Evolutionary conservation across 2,113 vertebrate species (phyloP), one percentile per base, ranked within the genome.

Genomic region (Gymnarchus niloticus): DNA sequence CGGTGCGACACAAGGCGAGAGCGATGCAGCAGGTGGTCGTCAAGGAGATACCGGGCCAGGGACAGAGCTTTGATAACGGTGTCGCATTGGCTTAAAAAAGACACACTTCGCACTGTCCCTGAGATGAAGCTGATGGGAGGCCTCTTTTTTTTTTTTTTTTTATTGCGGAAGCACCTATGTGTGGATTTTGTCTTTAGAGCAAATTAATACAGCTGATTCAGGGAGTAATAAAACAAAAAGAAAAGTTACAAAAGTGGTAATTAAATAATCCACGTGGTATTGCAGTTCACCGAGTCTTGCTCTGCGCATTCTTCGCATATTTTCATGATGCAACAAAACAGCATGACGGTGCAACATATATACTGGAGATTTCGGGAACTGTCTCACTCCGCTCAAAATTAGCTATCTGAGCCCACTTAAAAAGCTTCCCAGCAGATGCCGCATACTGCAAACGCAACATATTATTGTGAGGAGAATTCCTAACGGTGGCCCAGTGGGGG

Each of bases 401-500:
- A 46, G 54, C 49, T 46, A 80, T 85, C 28, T 21, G 5, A 28
- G 8, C 21, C 59, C 25, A n/a, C 59, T 37, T 56, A 37, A 25
- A 56, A 8, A 23, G 76, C 76, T 85, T 51, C 19, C 73, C 57
- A 49, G 25, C 52, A 49, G 52, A 81, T 81, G 76, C n/a, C 59
- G 33, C 6, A 54, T 19, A 28, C 17, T 73, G 37, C 28, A 73
- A 80, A 44, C 17, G 23, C 33, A 41, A 54, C 23, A 8, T 56
- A 76, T 85, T 85, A 73, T 46, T 80, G 56, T 76, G 56, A 81
- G 57, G 44, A 76, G 37, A 56, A 81, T 80, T 51, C 44, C 56
- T 9, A 54, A 17, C 14, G 65, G 2, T 25, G 44, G 65, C 76
- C 10, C 28, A 28, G 84, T 51, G 9, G 37, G 23, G 73, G 52